Conservation (phyloP, 2,113 vertebrate genomes). For the Trachemys scripta region DNA sequence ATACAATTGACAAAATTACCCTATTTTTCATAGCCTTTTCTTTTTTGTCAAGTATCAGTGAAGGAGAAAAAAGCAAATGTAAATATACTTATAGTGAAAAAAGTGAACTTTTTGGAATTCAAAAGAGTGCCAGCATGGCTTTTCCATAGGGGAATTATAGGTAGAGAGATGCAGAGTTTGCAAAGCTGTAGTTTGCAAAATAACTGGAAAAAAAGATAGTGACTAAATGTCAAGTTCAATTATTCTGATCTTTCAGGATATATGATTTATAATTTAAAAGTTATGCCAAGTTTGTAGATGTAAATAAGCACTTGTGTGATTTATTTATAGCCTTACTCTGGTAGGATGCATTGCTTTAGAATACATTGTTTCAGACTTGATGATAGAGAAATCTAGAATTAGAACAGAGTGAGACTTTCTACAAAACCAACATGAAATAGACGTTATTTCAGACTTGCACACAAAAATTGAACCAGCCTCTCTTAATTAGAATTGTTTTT, state of each 20-base stretch:
- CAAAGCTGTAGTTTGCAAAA: background rate
- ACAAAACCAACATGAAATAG: background rate
- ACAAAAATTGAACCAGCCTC: background rate
- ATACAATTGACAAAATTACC: background rate
- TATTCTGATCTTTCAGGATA: background rate
- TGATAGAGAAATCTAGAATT: background rate
- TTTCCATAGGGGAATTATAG: background rate
- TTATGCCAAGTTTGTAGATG: background rate
- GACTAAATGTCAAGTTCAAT: background rate
- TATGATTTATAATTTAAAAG: background rate
- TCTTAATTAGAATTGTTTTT: background rate
- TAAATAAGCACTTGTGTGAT: background rate
- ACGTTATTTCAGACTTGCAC: background rate
- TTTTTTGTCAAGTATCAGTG: background rate
- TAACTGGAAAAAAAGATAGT: rapidly evolving
- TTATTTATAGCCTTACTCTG: background rate
- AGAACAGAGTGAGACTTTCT: background rate
- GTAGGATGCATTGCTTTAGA: background rate
- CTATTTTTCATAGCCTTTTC: background rate
- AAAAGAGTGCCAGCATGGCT: background rate
- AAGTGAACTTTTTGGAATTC: background rate
- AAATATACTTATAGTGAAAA: background rate
- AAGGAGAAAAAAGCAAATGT: background rate
- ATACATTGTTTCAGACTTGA: background rate
- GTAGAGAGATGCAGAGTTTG: background rate